Percentiles rank a stretch among this genome's conserved stretches.
Conservation (phyloP, 1,140 invertebrate genomes). For the Leptinotarsa texana region DNA sequence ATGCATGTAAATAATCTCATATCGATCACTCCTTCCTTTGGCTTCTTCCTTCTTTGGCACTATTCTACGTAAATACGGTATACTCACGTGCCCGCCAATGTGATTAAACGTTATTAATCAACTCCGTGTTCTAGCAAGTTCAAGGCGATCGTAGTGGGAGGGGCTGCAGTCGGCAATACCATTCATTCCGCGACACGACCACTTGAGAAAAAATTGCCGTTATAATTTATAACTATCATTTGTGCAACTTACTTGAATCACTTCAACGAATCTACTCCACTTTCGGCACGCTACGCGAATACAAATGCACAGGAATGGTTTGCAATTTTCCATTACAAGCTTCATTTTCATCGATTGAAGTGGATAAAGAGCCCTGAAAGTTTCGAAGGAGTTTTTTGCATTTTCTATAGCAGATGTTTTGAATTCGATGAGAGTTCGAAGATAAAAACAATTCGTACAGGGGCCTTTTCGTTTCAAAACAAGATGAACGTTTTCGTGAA, state of each 20-base stretch:
- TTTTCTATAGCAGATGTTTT: no score
- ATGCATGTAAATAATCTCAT: no score
- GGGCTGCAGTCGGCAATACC: not conserved
- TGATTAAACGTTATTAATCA: slow-evolving; percentile 26
- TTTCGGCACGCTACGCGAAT: not conserved
- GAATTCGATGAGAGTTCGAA: no score
- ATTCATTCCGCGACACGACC: not conserved
- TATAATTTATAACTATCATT: slow-evolving; percentile 1
- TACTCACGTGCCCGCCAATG: slow-evolving; percentile 30
- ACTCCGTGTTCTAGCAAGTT: slow-evolving; percentile 27
- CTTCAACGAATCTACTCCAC: not conserved
- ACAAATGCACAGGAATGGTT: not conserved
- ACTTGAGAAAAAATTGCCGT: not conserved
- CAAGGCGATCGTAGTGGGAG: slow-evolving; percentile 23
- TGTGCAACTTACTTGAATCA: not conserved
- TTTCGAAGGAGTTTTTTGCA: not conserved
- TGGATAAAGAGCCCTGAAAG: not conserved
- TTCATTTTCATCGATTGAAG: not conserved
- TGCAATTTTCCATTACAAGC: not conserved
- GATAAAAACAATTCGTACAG: no score
- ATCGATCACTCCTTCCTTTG: not conserved
- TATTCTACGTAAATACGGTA: slow-evolving; percentile 2
- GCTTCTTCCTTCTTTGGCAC: slow-evolving; percentile 8
- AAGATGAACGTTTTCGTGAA: no score
- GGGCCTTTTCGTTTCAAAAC: no score